A percentile compares a stretch with the other conserved stretches of the same genome.
phyloP scores from a whole-genome alignment of 2,888 invertebrate genomes.

The Celastrina argiolus region DNA sequence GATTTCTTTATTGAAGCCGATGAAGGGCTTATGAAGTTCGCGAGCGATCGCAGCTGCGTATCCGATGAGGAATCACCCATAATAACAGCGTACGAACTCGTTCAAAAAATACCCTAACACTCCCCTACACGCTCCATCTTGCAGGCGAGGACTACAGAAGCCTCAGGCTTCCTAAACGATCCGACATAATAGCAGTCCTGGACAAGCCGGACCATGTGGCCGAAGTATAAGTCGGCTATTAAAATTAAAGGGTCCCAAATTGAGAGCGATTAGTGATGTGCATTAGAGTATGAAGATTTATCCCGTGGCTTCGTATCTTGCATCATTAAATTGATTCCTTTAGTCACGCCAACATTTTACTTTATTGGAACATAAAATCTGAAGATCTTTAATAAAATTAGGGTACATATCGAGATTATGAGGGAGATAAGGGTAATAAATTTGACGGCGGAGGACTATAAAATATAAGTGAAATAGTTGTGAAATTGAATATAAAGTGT shows the following conservation, averaged over 20 bases:
- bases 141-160: background rate
- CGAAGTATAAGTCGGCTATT: slow-evolving; percentile 29
- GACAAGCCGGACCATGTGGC: background rate
- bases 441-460: background rate
- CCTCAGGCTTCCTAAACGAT: background rate
- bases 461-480: background rate
- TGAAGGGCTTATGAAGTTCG: slow-evolving; percentile 45
- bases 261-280: slow-evolving; percentile 7
- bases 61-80: slow-evolving; percentile 41
- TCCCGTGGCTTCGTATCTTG: slow-evolving; percentile 23
- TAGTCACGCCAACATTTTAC: background rate
- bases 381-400: background rate
- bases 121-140: background rate
- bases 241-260: slow-evolving; percentile 26
- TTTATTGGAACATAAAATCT: background rate
- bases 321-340: slow-evolving; percentile 5
- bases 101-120: background rate
- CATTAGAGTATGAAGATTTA: slow-evolving; percentile 14
- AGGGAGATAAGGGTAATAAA: background rate
- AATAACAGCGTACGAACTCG: slow-evolving; percentile 47
- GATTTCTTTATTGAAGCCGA: slow-evolving; percentile 37
- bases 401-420: background rate
- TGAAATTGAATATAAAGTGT: background rate
- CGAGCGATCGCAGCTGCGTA: slow-evolving; percentile 44
- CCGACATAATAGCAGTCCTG: too few relatives aligned